phyloP scores from a whole-genome alignment of 1,140 invertebrate genomes.

The Platyscapa corneri region DNA sequence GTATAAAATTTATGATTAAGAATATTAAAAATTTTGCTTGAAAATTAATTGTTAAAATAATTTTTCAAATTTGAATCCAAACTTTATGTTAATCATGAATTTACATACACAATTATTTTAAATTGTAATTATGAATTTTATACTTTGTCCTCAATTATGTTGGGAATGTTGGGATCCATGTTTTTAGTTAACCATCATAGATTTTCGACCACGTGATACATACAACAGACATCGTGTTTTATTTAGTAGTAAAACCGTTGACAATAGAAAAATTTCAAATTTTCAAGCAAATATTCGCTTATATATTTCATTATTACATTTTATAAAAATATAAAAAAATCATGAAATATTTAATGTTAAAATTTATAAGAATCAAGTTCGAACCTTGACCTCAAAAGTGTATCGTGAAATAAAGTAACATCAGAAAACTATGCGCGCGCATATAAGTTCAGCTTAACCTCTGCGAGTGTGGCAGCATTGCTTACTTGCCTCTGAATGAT shows the following conservation, averaged over 20 bases:
- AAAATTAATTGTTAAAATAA: too few species aligned
- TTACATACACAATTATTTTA: not conserved
- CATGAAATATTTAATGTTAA: not conserved
- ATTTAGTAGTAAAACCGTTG: not conserved
- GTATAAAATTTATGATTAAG: too few species aligned
- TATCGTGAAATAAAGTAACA: not conserved
- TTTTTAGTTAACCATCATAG: not conserved
- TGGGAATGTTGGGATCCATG: not conserved
- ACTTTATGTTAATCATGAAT: too few species aligned
- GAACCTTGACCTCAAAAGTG: slow-evolving; percentile 6
- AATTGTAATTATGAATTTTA: not conserved
- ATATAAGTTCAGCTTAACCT: not conserved
- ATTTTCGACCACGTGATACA: not conserved
- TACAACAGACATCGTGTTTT: not conserved
- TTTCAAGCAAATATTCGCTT: not conserved
- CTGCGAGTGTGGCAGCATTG: not conserved
- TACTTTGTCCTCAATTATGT: not conserved
- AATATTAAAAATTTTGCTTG: too few species aligned
- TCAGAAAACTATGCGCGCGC: not conserved
- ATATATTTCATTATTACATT: not conserved
- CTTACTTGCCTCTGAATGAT: not conserved
- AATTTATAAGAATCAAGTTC: not conserved
- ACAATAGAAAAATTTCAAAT: not conserved
- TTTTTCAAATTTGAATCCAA: too few species aligned
- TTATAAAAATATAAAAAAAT: not conserved